phyloP scores from a whole-genome alignment of 2,888 invertebrate species.

The Stenchaetothrips biformis region DNA sequence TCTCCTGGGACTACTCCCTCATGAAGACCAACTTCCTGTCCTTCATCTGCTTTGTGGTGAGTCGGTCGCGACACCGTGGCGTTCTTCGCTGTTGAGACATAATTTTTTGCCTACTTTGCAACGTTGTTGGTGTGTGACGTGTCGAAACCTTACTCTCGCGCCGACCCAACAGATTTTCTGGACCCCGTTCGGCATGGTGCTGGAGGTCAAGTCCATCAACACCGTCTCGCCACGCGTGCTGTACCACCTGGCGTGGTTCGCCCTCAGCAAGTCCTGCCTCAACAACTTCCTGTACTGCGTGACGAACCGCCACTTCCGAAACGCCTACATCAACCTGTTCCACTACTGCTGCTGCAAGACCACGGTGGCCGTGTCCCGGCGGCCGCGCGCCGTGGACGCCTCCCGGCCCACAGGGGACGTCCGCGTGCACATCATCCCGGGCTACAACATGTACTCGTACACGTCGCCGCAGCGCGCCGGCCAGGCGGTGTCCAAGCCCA shows the following conservation, averaged over 20 bases:
- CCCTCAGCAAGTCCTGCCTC: conserved; percentile 62
- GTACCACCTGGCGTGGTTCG: conserved; percentile 65
- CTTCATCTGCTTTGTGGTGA: conserved; percentile 52
- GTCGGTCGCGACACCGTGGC: conserved; percentile 34
- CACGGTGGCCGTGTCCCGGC: conserved; percentile 60
- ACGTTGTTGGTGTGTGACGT: background rate
- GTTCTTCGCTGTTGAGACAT: background rate
- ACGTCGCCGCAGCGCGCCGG: conserved; percentile 54
- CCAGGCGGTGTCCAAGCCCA: conserved; percentile 39
- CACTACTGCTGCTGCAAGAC: conserved; percentile 78
- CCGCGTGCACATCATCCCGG: conserved; percentile 70
- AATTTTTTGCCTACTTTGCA: too few relatives aligned
- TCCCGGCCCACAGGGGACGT: conserved; percentile 56
- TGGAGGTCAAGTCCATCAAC: conserved; percentile 54
- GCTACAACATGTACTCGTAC: conserved; percentile 62
- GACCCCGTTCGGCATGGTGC: conserved; percentile 61
- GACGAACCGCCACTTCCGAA: conserved; percentile 63
- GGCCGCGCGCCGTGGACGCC: conserved; percentile 52
- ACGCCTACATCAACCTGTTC: conserved; percentile 66
- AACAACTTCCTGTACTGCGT: conserved; percentile 62
- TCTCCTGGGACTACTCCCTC: conserved; percentile 58
- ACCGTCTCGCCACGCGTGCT: conserved; percentile 52
- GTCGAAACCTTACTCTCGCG: too few relatives aligned
- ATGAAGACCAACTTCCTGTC: conserved; percentile 61
- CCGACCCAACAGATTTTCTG: conserved; percentile 50